Evolutionary conservation across 2,888 invertebrate species (phyloP), one percentile per base, ranked within the genome.

Genomic region (Isotomurus palustris): DNA sequence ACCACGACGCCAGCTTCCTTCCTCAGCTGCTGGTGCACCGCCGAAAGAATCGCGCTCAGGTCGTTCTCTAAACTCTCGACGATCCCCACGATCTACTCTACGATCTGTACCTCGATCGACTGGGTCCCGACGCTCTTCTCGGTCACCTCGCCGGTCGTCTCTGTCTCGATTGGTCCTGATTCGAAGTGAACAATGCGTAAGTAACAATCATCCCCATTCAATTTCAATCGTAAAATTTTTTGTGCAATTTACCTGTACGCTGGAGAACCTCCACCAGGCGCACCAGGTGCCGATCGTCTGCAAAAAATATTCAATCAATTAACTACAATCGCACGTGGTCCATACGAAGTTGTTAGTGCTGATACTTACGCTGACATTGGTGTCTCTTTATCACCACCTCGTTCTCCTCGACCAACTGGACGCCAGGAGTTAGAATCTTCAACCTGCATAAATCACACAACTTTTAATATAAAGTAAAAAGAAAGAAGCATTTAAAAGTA

Each of bases 381-480:
- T n/a, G n/a, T n/a, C n/a, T n/a, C n/a, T n/a, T n/a, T n/a, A 40
- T 63, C 62, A 40, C 65, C 58, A 49, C 58, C 68, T 32, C 64
- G 58, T 36, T 64, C 66, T 14, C 59, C 22, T 32, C 61, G 29
- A 43, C 60, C 21, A 40, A 56, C 47, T 53, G 52, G 5, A 49
- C 57, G 8, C 58, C 64, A 29, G 65, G 43, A 19, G n/a, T n/a
- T n/a, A 14, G 22, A 21, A 49, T 25, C 36, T 6, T 45, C 56
- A 17, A 22, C 22, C 25, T 10, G n/a, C n/a, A 32, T 14, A 32
- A 10, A 32, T 32, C 14, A 32, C 8, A 32, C 14, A 32, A 10
- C 32, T 8, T 32, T 32, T 10, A 10, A 10, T 10, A 32, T 32
- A 14, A 14, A 10, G 32, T 32, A 10, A 10, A 32, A 32, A 32